These are phyloP conservation scores for Pogonomyrmex californicus DNA, from an alignment of 1,140 invertebrate genomes.

Conservation along the genomic window DNA sequence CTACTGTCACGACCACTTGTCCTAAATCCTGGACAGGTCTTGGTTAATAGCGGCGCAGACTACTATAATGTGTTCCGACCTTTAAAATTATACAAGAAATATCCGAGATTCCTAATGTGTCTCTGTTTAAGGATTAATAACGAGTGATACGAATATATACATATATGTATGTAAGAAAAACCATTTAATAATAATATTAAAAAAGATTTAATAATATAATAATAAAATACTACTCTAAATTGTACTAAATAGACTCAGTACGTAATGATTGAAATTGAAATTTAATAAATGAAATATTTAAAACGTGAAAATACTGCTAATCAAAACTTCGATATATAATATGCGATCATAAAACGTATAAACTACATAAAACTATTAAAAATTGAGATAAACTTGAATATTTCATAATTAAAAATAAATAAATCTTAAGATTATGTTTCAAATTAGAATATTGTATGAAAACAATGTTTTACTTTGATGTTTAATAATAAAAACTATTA, in stretches of 20 bases:
- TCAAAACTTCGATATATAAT: not conserved
- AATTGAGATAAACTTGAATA: not conserved
- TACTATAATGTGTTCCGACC: conserved; percentile 14
- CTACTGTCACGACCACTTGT: conserved; percentile 48
- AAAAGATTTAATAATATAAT: not conserved
- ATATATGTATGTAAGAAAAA: not conserved
- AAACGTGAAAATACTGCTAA: not conserved
- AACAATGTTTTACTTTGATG: not conserved
- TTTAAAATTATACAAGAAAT: conserved; percentile 25
- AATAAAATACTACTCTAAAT: too few relatives aligned
- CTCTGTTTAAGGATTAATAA: not conserved
- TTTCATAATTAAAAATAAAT: too few relatives aligned
- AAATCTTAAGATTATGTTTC: too few relatives aligned
- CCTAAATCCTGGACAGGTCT: conserved; percentile 40
- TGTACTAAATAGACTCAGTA: too few relatives aligned
- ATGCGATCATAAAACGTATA: not conserved
- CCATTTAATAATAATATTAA: not conserved
- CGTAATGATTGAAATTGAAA: too few relatives aligned
- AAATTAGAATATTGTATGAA: too few relatives aligned
- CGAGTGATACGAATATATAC: not conserved
- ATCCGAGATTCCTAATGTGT: not conserved
- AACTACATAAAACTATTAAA: not conserved
- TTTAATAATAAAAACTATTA: not conserved
- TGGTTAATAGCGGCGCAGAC: not conserved
- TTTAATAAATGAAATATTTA: not conserved